Base-by-base conservation (phyloP, 2,797 vertebrate species). In the Cygnus olor region DNA sequence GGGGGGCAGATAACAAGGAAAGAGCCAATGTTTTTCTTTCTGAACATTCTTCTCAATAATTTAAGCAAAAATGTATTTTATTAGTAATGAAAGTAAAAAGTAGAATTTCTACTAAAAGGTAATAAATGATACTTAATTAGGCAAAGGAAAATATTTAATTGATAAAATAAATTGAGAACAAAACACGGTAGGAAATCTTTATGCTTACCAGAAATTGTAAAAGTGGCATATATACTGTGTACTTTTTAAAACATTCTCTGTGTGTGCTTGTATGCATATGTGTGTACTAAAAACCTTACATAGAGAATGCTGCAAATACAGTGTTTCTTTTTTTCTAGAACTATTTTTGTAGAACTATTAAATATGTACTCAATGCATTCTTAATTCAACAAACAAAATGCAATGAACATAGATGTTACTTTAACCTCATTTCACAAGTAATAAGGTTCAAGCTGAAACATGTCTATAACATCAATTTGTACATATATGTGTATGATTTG, bases 61-160 rank as follows among this genome's bases (percentile, higher is more conserved):
- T 70, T 70, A 82, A 95, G 20, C 45, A 72, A 53, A 79, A 95
- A 78, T 66, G 5, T 58, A 71, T 38, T 70, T 66, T 20, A 78
- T 16, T 95, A 30, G 47, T 82, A 44, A 58, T 25, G 42, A 91
- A 93, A 96, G 28, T 57, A 9, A 88, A 74, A 93, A 84, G 9
- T 53, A 81, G 63, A 73, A 58, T 30, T 79, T 73, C 27, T 83
- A 10, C 15, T 80, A 74, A 88, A 86, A 3, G 6, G 15, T 56
- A 95, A 68, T 49, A 85, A 51, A 32, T 64, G 7, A 34, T 94
- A 45, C 20, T 87, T 93, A 93, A 80, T 78, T 85, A 91, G 53
- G 57, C 11, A 69, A 89, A 80, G 11, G 40, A 60, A 91, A 89
- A 88, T 70, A 76, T n/a, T 66, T 76, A 65, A 64, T 57, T 80